These are phyloP conservation scores for Meriones psammophilus DNA, from an alignment of 2,797 vertebrate genomes.

Conservation along the genomic window DNA sequence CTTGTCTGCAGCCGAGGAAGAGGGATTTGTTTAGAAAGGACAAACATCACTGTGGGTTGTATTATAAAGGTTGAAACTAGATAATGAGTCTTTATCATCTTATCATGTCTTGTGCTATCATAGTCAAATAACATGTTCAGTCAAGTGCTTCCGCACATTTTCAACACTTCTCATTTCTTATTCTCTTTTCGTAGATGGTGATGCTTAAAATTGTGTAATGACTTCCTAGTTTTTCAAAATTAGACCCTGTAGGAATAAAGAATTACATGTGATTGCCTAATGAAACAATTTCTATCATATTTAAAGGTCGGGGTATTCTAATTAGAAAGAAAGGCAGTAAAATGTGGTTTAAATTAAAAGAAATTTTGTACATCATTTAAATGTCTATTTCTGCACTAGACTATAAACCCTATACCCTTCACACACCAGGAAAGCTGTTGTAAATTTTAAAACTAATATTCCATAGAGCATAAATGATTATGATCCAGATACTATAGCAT, in stretches of 20 bases:
- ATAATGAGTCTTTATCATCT: slow-evolving; percentile 56
- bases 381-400: slow-evolving; percentile 15
- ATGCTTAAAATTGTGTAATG: slow-evolving; percentile 74
- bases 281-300: slow-evolving; percentile 69
- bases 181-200: slow-evolving; percentile 65
- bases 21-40: slow-evolving; percentile 62
- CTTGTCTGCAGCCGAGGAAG: slow-evolving; percentile 62
- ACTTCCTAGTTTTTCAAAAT: slow-evolving; percentile 70
- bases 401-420: slow-evolving; percentile 52
- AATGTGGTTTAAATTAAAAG: slow-evolving; percentile 55
- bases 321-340: slow-evolving; percentile 57
- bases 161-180: slow-evolving; percentile 63
- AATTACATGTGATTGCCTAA: slow-evolving; percentile 69
- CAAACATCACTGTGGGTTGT: slow-evolving; percentile 59
- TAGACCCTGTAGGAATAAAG: slow-evolving; percentile 63
- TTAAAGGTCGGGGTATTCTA: slow-evolving; percentile 70
- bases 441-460: slow-evolving; percentile 62
- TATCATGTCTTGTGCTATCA: slow-evolving; percentile 58
- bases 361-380: slow-evolving; percentile 65
- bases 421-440: slow-evolving; percentile 53
- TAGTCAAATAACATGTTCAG: slow-evolving; percentile 60
- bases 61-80: slow-evolving; percentile 50
- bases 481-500: slow-evolving; percentile 47
- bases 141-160: slow-evolving; percentile 51
- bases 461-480: slow-evolving; percentile 39